Evolutionary conservation across 2,113 vertebrate genomes (phyloP).

Genomic region (Condylura cristata): DNA sequence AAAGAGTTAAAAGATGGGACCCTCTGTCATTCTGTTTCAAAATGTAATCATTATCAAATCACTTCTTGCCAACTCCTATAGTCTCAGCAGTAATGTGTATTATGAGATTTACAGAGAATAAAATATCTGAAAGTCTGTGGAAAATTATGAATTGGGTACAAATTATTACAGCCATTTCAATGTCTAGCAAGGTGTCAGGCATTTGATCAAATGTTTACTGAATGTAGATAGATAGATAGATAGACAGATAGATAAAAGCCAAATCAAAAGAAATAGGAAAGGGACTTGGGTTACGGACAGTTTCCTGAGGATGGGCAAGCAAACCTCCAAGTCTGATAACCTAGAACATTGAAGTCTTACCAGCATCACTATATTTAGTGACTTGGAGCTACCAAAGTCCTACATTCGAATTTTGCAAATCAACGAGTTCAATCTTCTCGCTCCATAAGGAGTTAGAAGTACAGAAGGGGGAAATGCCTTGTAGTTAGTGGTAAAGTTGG

Average conservation of each 20-base stretch:
- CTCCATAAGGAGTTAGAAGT: neutral
- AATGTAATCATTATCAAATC: neutral
- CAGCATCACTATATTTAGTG: neutral
- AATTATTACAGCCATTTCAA: neutral
- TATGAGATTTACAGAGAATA: neutral
- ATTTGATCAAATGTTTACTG: conserved; percentile 6
- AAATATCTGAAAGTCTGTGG: neutral
- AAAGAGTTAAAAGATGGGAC: neutral
- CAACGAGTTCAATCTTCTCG: neutral
- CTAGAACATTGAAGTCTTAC: neutral
- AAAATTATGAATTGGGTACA: neutral
- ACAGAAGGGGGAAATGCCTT: neutral
- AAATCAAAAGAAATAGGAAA: conserved; percentile 28
- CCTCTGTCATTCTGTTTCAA: neutral
- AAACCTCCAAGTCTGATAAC: neutral
- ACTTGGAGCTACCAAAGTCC: neutral
- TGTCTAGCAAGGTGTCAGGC: neutral
- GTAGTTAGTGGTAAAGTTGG: neutral
- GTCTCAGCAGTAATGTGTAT: neutral
- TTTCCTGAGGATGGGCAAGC: neutral
- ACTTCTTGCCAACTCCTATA: neutral
- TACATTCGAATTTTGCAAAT: neutral
- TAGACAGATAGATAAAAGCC: neutral
- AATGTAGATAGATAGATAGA: neutral
- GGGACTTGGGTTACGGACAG: neutral